A percentile compares a stretch with the other conserved stretches of the same genome.
These are phyloP conservation scores for Dermatophagoides farinae DNA, from an alignment of 1,140 invertebrate genomes.

Conservation along the genomic window DNA sequence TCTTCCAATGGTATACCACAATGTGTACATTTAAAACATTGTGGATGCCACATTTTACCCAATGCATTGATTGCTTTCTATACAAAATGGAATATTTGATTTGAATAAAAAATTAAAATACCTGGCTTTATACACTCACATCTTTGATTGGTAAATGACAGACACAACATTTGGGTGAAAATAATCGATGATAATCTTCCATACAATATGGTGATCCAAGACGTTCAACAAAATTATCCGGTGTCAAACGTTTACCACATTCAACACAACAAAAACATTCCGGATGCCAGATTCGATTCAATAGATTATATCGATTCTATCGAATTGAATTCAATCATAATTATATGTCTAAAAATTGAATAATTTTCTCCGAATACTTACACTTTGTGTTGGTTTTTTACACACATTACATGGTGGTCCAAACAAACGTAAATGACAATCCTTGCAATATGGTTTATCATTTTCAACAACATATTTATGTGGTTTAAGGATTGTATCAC, in stretches of 20 bases:
- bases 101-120: neutral
- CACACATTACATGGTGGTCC: constrained; percentile 27
- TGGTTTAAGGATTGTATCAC: constrained; percentile 7
- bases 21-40: constrained; percentile 9
- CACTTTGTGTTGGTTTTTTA: constrained; percentile 8
- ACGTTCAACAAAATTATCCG: constrained; percentile 11
- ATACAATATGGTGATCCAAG: constrained; percentile 93
- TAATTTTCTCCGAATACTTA: constrained; percentile 1
- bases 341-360: neutral
- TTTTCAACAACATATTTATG: constrained; percentile 36
- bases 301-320: constrained; percentile 10
- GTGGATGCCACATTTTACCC: constrained; percentile 10
- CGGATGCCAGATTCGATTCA: constrained; percentile 12
- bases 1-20: constrained; percentile 12
- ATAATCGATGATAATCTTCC: constrained; percentile 89
- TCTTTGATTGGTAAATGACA: constrained; percentile 96
- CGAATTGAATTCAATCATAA: neutral
- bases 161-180: constrained; percentile 90
- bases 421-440: constrained; percentile 89
- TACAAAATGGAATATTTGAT: too few species aligned
- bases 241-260: constrained; percentile 72
- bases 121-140: too few species aligned
- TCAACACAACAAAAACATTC: constrained; percentile 25
- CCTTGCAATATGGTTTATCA: constrained; percentile 92
- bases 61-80: constrained; percentile 13